Base-by-base conservation (phyloP, 2,888 invertebrate species). In the Drosophila crucigera region DNA sequence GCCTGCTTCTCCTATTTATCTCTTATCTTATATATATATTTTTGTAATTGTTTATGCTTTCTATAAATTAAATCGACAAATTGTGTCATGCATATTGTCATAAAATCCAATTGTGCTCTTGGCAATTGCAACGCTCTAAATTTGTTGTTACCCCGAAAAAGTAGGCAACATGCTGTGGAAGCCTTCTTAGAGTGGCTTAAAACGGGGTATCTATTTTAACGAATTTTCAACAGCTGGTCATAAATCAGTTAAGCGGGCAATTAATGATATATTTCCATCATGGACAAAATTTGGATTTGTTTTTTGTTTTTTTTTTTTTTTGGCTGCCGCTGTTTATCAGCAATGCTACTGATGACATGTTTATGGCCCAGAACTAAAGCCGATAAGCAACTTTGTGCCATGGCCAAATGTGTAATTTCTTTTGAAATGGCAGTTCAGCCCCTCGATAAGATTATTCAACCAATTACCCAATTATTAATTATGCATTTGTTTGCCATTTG, bases 401-500 rank as follows among this genome's bases (percentile, higher is more conserved):
- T 63, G 33, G 47, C 30, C 60, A 22, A 43, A 59, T 58, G 53
- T 55, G 22, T 9, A 35, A 19, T 47, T 58, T 50, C 68, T 73
- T 73, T 53, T 59, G 60, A 47, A 65, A 28, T 16, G 53, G 25
- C 67, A 71, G 56, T 61, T 62, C 30, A 30, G 30, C 31, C 11
- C 33, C 28, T 25, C 56, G 80, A 80, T 80, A 71, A 80, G 80
- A 82, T 82, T 74, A 71, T 30, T 43, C 43, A 50, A 25, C n/a
- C 65, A 82, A 80, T 82, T 76, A 79, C 10, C 54, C 79, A 79
- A 82, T 82, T 87, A 71, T 73, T 68, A 62, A 69, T 52, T 41
- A 28, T 43, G 19, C 69, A 68, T 58, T 37, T 69, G 68, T 55
- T 47, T 16, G 9, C 41, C 35, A 63, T 50, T 68, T n/a, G n/a